Conservation (phyloP, 2,888 invertebrate genomes). For the Ectemnius cavifrons region DNA sequence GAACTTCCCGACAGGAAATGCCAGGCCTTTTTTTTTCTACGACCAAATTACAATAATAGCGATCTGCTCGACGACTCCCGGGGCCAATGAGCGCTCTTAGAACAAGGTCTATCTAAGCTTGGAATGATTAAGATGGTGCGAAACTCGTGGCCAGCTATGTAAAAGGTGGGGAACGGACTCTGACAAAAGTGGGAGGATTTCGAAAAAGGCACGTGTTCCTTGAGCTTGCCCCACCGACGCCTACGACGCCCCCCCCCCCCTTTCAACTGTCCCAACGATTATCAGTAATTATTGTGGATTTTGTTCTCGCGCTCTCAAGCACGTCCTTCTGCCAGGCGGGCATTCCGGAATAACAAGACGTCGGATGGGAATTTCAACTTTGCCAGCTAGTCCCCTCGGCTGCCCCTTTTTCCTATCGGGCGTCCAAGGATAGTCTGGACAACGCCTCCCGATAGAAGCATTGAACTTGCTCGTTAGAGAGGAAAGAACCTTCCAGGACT, state of each 20-base stretch:
- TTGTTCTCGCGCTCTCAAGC: conserved; percentile 27
- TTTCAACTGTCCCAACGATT: not conserved
- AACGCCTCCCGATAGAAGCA: conserved; percentile 41
- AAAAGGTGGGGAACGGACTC: too few relatives aligned
- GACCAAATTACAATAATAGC: not conserved
- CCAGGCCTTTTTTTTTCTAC: not conserved
- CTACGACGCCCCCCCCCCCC: too few relatives aligned
- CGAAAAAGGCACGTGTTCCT: not conserved
- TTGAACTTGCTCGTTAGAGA: conserved; percentile 30
- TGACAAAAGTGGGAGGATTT: conserved; percentile 20
- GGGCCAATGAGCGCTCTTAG: conserved; percentile 15
- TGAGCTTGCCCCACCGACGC: not conserved
- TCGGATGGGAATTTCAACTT: conserved; percentile 40
- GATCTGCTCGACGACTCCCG: not conserved
- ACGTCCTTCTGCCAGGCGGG: not conserved
- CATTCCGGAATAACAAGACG: conserved; percentile 46
- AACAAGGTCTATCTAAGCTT: not conserved
- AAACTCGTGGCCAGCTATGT: too few relatives aligned
- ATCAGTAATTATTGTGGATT: conserved; percentile 48
- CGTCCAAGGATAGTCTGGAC: conserved; percentile 39
- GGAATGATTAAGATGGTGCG: too few relatives aligned
- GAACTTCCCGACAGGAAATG: conserved; percentile 28
- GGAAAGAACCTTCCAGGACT: not conserved
- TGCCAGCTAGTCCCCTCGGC: conserved; percentile 7
- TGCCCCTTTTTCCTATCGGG: conserved; percentile 17